These are phyloP conservation scores for Aphelenchoides avenae DNA, from an alignment of 1,140 invertebrate genomes.

Conservation along the genomic window DNA sequence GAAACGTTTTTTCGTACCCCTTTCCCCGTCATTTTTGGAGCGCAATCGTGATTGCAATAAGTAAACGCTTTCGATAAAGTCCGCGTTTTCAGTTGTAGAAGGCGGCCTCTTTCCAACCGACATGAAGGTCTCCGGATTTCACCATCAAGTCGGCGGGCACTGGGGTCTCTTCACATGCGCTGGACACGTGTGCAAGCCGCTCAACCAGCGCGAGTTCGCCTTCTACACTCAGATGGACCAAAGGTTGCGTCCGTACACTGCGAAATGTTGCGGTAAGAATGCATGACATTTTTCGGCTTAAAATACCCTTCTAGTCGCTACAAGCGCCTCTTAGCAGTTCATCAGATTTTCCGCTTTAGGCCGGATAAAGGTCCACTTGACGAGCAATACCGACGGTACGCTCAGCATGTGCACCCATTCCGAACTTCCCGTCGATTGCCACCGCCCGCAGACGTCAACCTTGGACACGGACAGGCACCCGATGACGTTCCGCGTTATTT, in stretches of 20 bases:
- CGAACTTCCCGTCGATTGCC: conserved; percentile 29
- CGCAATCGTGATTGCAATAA: no score
- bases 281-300: not conserved
- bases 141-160: conserved; percentile 57
- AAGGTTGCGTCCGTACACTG: conserved; percentile 40
- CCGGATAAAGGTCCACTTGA: conserved; percentile 40
- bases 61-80: no score
- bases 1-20: no score
- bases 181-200: conserved; percentile 56
- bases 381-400: conserved; percentile 22
- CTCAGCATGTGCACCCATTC: conserved; percentile 28
- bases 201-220: conserved; percentile 51
- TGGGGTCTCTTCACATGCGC: conserved; percentile 51
- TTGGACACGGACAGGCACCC: not conserved
- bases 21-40: no score
- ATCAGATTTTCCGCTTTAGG: conserved; percentile 45
- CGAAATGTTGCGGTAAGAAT: conserved; percentile 53
- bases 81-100: no score
- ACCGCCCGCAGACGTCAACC: not conserved
- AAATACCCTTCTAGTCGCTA: no score
- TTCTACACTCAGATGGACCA: conserved; percentile 48
- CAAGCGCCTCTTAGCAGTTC: no score
- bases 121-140: conserved; percentile 49
- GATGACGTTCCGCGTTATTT: conserved; percentile 41
- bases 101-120: no score